These are phyloP conservation scores for Anthoptus insignis DNA, from an alignment of 2,888 invertebrate genomes.

Conservation along the genomic window DNA sequence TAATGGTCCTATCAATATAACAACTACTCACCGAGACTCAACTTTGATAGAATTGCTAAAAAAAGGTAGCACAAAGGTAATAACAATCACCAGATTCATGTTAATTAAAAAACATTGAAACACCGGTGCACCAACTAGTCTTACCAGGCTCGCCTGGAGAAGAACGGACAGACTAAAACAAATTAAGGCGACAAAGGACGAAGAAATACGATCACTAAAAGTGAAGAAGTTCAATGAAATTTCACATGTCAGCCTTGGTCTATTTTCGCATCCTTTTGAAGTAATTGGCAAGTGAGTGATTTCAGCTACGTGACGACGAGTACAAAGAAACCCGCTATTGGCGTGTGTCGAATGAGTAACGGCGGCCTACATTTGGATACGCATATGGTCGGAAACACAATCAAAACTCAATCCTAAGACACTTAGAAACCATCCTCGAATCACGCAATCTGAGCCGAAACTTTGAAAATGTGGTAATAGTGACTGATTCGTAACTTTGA, in stretches of 20 bases:
- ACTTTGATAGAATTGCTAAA: slow-evolving; percentile 93
- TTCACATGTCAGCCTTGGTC: slow-evolving; percentile 27
- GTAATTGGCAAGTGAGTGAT: slow-evolving; percentile 62
- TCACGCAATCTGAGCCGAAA: slow-evolving; percentile 65
- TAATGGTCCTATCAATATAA: slow-evolving; percentile 61
- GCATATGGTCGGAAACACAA: slow-evolving; percentile 69
- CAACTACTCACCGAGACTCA: slow-evolving; percentile 89
- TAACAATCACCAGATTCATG: too few relatives aligned
- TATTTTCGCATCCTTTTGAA: slow-evolving; percentile 33
- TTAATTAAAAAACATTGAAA: too few relatives aligned
- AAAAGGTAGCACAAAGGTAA: slow-evolving; percentile 88
- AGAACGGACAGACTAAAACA: too few relatives aligned
- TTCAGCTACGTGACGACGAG: slow-evolving; percentile 65
- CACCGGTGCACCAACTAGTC: too few relatives aligned
- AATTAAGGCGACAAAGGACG: too few relatives aligned
- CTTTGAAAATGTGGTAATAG: slow-evolving; percentile 58
- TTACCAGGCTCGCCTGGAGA: too few relatives aligned
- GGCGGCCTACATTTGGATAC: slow-evolving; percentile 65
- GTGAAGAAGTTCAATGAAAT: slow-evolving; percentile 1
- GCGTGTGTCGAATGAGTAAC: slow-evolving; percentile 75
- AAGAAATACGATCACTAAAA: too few relatives aligned
- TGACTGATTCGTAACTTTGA: slow-evolving; percentile 46
- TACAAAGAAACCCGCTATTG: slow-evolving; percentile 59
- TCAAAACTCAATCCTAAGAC: slow-evolving; percentile 78
- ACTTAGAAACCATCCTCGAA: slow-evolving; percentile 70